Evolutionary conservation across 2,113 vertebrate genomes (phyloP).

Genomic region (Podocnemis expansa): DNA sequence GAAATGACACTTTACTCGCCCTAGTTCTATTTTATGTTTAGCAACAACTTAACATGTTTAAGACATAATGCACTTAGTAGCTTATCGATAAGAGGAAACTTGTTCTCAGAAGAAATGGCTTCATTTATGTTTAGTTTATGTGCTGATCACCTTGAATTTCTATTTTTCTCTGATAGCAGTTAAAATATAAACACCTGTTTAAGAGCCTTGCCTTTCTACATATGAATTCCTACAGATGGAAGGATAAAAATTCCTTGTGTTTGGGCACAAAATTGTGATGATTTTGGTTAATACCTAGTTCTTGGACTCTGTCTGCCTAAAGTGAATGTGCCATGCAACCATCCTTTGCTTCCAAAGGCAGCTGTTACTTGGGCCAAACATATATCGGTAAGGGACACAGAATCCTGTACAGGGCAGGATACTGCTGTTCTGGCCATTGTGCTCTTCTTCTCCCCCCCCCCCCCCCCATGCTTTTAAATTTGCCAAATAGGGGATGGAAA

Average conservation of each 20-base stretch:
- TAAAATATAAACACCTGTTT: neutral
- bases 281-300: neutral
- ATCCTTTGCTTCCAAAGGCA: neutral
- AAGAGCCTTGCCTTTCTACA: neutral
- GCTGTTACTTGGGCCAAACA: neutral
- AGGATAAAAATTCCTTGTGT: neutral
- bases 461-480: slow-evolving; percentile 47
- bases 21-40: slow-evolving; percentile 6
- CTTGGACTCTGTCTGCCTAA: neutral
- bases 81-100: neutral
- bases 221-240: neutral
- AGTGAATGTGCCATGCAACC: neutral
- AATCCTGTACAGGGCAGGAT: neutral
- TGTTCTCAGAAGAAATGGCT: neutral
- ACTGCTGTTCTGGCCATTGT: neutral
- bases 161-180: neutral
- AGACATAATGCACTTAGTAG: neutral
- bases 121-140: neutral
- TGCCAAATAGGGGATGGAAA: slow-evolving; percentile 26
- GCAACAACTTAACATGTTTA: neutral
- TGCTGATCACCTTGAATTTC: neutral
- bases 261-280: neutral
- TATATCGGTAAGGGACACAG: neutral
- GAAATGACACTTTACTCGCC: neutral
- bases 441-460: neutral